phyloP scores from a whole-genome alignment of 1,140 invertebrate genomes.

The Stegodyphus dumicola region DNA sequence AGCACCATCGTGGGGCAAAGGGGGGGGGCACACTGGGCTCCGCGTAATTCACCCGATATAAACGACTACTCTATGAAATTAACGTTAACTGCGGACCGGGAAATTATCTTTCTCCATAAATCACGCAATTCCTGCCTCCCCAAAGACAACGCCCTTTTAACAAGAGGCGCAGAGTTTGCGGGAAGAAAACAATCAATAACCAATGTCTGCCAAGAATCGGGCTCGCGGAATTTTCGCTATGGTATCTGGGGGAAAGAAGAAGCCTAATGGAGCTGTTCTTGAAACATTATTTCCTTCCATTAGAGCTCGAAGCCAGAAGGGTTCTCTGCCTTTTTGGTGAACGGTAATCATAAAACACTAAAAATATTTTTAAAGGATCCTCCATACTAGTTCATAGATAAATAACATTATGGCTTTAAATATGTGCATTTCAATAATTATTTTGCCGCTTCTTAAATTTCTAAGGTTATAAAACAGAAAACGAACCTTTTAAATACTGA shows the following conservation, averaged over 20 bases:
- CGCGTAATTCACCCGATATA: conserved; percentile 35
- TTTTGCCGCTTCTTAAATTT: too few relatives aligned
- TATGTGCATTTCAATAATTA: too few relatives aligned
- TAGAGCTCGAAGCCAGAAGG: not conserved
- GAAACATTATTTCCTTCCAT: not conserved
- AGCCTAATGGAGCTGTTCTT: not conserved
- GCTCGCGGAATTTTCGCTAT: not conserved
- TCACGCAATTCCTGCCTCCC: conserved; percentile 29
- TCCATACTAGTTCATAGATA: too few relatives aligned
- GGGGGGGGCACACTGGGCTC: too few relatives aligned
- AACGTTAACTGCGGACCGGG: conserved; percentile 41
- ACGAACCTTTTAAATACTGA: too few relatives aligned
- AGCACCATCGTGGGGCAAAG: not conserved
- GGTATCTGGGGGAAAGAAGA: not conserved
- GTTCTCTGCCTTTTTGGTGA: too few relatives aligned
- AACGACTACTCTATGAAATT: conserved; percentile 38
- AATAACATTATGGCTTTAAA: too few relatives aligned
- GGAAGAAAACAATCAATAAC: conserved; percentile 50
- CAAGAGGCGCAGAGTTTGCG: not conserved
- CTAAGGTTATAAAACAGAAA: too few relatives aligned
- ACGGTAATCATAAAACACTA: too few relatives aligned
- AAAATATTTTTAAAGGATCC: too few relatives aligned
- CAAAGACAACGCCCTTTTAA: conserved; percentile 40
- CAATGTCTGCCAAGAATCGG: conserved; percentile 8
- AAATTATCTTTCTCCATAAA: conserved; percentile 56